A percentile compares a stretch with the other conserved stretches of the same genome.
These are phyloP conservation scores for Procavia capensis DNA, from an alignment of 2,113 vertebrate species.

Conservation along the genomic window DNA sequence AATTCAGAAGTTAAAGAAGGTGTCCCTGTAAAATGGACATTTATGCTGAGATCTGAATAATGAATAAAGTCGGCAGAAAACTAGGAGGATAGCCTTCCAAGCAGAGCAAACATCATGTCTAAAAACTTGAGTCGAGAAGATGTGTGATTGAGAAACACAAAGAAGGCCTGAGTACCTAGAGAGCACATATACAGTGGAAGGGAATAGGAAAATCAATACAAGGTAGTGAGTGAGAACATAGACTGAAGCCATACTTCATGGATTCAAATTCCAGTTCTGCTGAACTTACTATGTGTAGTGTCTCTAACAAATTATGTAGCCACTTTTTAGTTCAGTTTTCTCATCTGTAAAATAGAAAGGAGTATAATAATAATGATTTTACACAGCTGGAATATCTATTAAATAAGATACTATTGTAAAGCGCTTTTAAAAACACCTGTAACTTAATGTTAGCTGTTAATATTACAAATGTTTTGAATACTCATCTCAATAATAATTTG, in stretches of 20 bases:
- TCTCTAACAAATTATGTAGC: not conserved
- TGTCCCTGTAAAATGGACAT: not conserved
- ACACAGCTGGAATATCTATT: not conserved
- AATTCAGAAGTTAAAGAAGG: not conserved
- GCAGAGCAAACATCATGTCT: not conserved
- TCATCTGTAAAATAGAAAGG: not conserved
- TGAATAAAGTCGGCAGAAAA: not conserved
- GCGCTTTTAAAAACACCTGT: not conserved
- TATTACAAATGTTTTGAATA: not conserved
- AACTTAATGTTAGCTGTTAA: not conserved
- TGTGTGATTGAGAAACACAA: not conserved
- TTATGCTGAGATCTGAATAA: not conserved
- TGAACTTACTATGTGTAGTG: not conserved
- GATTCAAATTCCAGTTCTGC: not conserved
- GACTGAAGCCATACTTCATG: not conserved
- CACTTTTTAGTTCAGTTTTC: not conserved
- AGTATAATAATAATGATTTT: not conserved
- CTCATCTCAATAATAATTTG: not conserved
- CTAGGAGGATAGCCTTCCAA: not conserved
- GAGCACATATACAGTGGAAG: not conserved
- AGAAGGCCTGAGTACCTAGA: not conserved
- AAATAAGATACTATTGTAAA: not conserved
- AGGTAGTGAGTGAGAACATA: not conserved
- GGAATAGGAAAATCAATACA: not conserved
- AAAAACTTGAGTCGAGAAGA: not conserved